Base-by-base conservation (phyloP, 2,113 vertebrate genomes). In the Syrrhaptes paradoxus region DNA sequence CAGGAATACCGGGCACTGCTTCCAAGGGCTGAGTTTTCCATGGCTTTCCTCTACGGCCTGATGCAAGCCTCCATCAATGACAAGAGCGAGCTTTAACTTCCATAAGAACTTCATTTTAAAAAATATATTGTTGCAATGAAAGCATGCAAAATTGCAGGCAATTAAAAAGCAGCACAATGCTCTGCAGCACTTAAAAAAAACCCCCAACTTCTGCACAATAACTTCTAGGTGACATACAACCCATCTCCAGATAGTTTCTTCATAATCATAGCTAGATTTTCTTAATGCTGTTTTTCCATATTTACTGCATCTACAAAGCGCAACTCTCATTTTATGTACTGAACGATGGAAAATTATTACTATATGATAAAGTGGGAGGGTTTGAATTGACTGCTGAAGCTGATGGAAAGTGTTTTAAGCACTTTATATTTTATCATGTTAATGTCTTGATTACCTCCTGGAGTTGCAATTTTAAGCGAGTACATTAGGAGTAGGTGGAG, bases 371-470 rank as follows among this genome's bases (percentile, higher is more conserved):
- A 95, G 54, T 34, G 28, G 80, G 67, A 86, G 52, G 67, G 43
- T 51, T 90, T 79, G 62, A 82, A 54, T 4, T 85, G 55, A 66
- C 51, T 89, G 57, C 24, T 75, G 67, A 75, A 72, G 57, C 48
- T 86, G 66, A 79, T 43, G 34, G 51, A 76, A 94, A 70, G 41
- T 48, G 25, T 58, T 95, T 91, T 70, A 79, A 90, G 54, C 41
- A 77, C 48, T 26, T 87, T 75, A 62, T 67, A 75, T 91, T 78
- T 91, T 79, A 89, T 58, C 48, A 34, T 29, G 58, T 58, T 95
- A 91, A 87, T 78, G 43, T 74, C 82, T 85, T 93, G 59, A 74
- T 94, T 92, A 72, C 77, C 82, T 73, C 62, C 48, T 52, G 52
- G 79, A 94, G 68, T 31, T 77, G 51, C 31, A 59, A 59, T 66